phyloP scores from a whole-genome alignment of 2,113 vertebrate genomes.

The Chaenocephalus aceratus region DNA sequence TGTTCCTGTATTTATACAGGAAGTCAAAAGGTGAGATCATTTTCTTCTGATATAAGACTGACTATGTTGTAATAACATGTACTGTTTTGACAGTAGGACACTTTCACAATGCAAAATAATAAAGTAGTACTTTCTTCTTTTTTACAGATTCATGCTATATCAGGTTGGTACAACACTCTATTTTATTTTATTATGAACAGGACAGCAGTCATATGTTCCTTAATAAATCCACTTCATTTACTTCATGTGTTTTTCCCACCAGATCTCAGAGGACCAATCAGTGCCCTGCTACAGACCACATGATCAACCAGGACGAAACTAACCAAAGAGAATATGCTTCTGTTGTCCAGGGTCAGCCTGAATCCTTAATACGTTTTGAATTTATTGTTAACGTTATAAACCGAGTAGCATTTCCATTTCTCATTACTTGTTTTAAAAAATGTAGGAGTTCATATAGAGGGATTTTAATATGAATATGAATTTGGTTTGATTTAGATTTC shows the following conservation, averaged over 20 bases:
- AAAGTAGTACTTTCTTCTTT: neutral
- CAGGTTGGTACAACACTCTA: slow-evolving; percentile 10
- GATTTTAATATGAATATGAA: neutral
- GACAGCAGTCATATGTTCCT: neutral
- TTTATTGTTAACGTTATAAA: too few species aligned
- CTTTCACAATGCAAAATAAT: neutral
- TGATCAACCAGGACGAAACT: too few species aligned
- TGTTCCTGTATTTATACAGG: slow-evolving; percentile 6
- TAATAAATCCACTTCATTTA: neutral
- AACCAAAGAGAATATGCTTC: too few species aligned
- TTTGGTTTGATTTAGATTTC: neutral
- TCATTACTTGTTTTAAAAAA: neutral
- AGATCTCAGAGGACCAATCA: slow-evolving; percentile 8
- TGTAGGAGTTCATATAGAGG: neutral
- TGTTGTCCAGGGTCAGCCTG: neutral
- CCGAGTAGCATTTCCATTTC: too few species aligned
- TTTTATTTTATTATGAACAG: neutral
- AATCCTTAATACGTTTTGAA: neutral
- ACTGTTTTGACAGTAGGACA: too few species aligned
- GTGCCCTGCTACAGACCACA: too few species aligned
- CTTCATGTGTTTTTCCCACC: neutral
- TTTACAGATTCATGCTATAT: neutral
- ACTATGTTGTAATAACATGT: neutral
- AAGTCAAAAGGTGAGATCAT: slow-evolving; percentile 45
- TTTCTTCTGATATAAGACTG: neutral